Conservation (phyloP, 2,888 invertebrate genomes). For the Brachyptera putata region DNA sequence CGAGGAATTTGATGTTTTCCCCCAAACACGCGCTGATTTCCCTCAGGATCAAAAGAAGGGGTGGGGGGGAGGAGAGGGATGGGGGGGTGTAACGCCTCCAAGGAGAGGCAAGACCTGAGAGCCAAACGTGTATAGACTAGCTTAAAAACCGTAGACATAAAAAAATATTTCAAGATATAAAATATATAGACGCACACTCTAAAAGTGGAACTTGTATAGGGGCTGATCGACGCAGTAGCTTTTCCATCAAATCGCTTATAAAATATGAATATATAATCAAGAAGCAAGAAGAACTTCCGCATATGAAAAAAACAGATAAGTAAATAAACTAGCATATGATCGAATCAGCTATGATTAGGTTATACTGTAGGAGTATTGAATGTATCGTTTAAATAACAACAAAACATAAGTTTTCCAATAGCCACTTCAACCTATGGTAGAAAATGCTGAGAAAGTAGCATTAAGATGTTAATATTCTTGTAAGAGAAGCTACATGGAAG, state of each 20-base stretch:
- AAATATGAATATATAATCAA: background rate
- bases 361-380: no score
- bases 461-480: no score
- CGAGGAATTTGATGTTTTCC: background rate
- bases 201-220: background rate
- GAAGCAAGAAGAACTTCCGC: background rate
- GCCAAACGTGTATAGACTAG: background rate
- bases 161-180: background rate
- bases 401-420: no score
- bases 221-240: no score
- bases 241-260: background rate
- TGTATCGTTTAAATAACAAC: no score
- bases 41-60: background rate
- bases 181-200: background rate
- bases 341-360: no score
- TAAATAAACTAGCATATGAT: background rate
- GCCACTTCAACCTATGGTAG: no score
- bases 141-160: background rate
- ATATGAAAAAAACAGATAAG: background rate
- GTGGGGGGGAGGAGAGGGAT: background rate
- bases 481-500: no score
- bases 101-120: background rate
- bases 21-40: constrained; percentile 5
- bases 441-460: no score
- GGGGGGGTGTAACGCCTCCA: background rate